A percentile compares a stretch with the other conserved stretches of the same genome.
Evolutionary conservation across 2,113 vertebrate genomes (phyloP).

Genomic region (Coturnix japonica): DNA sequence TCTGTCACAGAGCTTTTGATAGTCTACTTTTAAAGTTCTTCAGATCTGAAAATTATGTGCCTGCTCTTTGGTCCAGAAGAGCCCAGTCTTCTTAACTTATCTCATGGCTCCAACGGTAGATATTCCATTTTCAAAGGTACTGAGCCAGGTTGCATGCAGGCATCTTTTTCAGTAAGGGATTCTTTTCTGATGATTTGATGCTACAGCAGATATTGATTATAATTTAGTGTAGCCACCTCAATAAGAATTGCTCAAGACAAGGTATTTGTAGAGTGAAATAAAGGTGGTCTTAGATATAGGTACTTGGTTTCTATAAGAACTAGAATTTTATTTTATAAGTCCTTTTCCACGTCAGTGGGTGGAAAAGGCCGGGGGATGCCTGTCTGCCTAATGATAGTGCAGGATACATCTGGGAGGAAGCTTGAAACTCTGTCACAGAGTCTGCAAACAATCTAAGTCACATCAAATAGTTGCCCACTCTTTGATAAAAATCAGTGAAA

Average conservation of each 20-base stretch:
- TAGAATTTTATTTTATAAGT: slow-evolving; percentile 9
- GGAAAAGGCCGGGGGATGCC: slow-evolving; percentile 25
- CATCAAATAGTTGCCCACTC: slow-evolving; percentile 50
- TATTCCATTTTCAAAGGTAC: not conserved
- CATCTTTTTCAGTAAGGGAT: not conserved
- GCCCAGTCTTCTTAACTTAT: slow-evolving; percentile 2
- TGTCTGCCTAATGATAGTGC: slow-evolving; percentile 48
- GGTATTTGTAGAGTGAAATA: not conserved
- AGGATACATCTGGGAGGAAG: slow-evolving; percentile 50
- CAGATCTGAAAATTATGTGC: slow-evolving; percentile 19
- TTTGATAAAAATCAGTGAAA: slow-evolving; percentile 63
- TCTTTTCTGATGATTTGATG: not conserved
- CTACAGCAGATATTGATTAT: not conserved
- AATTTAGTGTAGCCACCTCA: not conserved
- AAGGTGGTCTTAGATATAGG: not conserved
- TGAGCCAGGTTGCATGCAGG: not conserved
- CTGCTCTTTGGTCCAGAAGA: not conserved
- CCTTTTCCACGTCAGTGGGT: not conserved
- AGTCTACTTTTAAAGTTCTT: not conserved
- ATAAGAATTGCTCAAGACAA: not conserved
- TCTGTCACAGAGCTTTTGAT: not conserved
- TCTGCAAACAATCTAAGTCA: slow-evolving; percentile 46
- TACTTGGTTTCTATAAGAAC: not conserved
- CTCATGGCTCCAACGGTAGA: not conserved
- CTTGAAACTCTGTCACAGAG: slow-evolving; percentile 18